phyloP scores from a whole-genome alignment of 2,888 invertebrate species.

The Agrochola lychnidis region DNA sequence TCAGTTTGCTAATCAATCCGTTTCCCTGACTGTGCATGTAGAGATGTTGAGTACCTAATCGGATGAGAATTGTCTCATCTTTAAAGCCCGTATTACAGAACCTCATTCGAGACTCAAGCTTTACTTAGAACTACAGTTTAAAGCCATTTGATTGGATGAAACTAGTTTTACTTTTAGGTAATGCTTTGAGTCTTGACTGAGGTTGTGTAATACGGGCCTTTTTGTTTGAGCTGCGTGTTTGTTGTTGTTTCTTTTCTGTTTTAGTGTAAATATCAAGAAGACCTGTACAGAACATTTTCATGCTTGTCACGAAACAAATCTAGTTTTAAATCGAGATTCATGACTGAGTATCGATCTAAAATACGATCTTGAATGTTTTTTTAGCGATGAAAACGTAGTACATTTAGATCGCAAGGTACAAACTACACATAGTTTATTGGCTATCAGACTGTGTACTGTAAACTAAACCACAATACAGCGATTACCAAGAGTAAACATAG shows the following conservation, averaged over 20 bases:
- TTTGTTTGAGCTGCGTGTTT: no score
- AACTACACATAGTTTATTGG: slow-evolving; percentile 14
- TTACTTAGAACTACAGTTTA: no score
- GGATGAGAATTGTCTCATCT: neutral
- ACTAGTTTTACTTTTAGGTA: no score
- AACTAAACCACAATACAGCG: slow-evolving; percentile 13
- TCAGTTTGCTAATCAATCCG: slow-evolving; percentile 4
- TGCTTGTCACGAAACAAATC: neutral
- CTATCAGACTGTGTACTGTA: slow-evolving; percentile 20
- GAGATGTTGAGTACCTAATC: neutral
- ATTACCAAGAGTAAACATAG: slow-evolving; percentile 9
- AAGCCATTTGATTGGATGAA: no score
- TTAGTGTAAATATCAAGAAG: neutral
- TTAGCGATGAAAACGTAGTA: neutral
- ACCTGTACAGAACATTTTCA: neutral
- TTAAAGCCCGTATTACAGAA: no score
- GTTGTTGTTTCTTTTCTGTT: neutral
- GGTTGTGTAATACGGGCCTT: no score
- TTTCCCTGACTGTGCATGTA: neutral
- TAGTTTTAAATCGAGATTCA: neutral
- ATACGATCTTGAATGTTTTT: neutral
- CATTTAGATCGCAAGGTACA: slow-evolving; percentile 13
- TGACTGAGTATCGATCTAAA: neutral
- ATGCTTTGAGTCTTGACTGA: no score
- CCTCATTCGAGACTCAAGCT: no score